phyloP scores from a whole-genome alignment of 2,113 vertebrate genomes.

The Capricornis sumatraensis region DNA sequence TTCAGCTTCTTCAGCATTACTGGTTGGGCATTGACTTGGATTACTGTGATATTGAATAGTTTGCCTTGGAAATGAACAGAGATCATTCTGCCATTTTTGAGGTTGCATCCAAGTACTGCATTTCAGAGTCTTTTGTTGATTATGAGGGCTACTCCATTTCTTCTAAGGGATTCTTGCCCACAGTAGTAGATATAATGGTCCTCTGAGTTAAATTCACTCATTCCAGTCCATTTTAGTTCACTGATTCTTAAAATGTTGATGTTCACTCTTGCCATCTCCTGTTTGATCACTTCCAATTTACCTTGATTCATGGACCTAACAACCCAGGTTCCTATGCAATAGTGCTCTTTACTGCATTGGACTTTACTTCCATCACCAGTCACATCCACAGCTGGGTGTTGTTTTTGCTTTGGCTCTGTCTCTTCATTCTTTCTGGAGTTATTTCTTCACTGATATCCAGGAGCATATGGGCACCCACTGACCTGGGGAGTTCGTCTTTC shows the following conservation, averaged over 20 bases:
- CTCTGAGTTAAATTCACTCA: neutral
- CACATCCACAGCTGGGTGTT: neutral
- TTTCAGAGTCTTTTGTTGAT: neutral
- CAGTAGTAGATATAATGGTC: neutral
- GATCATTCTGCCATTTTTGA: neutral
- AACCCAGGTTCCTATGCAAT: neutral
- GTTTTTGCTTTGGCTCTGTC: neutral
- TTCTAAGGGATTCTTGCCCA: neutral
- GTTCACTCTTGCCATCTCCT: neutral
- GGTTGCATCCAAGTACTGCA: neutral
- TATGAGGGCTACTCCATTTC: neutral
- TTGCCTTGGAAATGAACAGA: neutral
- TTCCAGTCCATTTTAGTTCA: neutral
- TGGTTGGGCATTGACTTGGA: neutral
- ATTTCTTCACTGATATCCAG: neutral
- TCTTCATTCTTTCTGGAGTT: neutral
- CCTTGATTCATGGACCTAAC: neutral
- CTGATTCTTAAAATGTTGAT: neutral
- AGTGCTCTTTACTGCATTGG: neutral
- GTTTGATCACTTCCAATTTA: neutral
- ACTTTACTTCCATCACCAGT: neutral
- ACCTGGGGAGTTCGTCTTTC: neutral
- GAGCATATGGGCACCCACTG: neutral
- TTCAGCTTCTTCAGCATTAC: neutral
- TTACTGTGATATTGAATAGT: neutral